Evolutionary conservation across 1,140 invertebrate species (phyloP), one percentile per base, ranked within the genome.

Genomic region (Acromyrmex heyeri): DNA sequence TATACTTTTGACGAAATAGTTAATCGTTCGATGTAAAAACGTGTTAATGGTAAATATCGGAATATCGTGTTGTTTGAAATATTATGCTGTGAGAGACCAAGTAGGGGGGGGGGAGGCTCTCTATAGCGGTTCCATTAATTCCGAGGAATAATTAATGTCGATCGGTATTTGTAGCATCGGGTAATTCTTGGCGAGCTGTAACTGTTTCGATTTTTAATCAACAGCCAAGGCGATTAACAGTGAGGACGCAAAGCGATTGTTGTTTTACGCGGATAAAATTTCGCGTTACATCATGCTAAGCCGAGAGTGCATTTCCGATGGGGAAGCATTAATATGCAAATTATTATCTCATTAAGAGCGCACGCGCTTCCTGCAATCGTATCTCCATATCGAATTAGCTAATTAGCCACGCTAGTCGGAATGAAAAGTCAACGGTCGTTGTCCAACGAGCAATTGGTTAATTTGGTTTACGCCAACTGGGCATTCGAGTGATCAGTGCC

Each of bases 241-340:
- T 7, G n/a, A 30, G 30, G 24, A n/a, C 18, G 44, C 59, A 27
- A 14, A 10, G 38, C 72, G 44, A 4, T 5, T 2, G 34, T 55
- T 65, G 57, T 30, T 64, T n/a, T 48, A 30, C 34, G 21, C 24
- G 50, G 38, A 48, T 65, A 69, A 78, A 85, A 85, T 76, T 64
- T 62, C n/a, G 30, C 59, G 50, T 53, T 44, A 85, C 24, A 65
- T 55, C 21, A n/a, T 65, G 12, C 16, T 24, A 34, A 55, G 57
- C 48, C 30, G 38, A 85, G 72, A 75, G 38, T 62, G n/a, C 61
- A 88, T 38, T 81, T 70, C 48, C 64, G 57, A 44, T 50, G 10
- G 6, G 24, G n/a, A 4, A 44, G 18, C 57, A 70, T 88, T 81
- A 86, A 89, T 88, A 89, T 86, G 75, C 27, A 77, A 88, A 90